These are phyloP conservation scores for Festucalex cinctus DNA, from an alignment of 2,113 vertebrate genomes.

Conservation along the genomic window DNA sequence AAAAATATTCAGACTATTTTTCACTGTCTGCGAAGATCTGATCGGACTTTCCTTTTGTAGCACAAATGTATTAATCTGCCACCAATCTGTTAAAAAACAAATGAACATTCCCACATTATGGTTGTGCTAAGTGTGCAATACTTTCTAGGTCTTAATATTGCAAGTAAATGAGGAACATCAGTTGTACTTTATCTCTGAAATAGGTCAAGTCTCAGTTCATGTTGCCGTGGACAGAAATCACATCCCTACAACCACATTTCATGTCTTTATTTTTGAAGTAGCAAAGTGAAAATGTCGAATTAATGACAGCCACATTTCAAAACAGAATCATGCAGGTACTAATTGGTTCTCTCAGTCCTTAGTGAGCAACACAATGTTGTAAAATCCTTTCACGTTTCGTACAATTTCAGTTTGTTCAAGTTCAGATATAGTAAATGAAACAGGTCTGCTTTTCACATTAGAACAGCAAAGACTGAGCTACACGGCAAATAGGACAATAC, in stretches of 20 bases:
- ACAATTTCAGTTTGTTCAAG: slow-evolving; percentile 3
- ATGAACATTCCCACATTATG: no score
- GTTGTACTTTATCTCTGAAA: no score
- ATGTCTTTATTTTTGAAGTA: slow-evolving; percentile 61
- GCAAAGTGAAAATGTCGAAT: slow-evolving; percentile 56
- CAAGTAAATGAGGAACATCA: no score
- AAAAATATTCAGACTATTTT: no score
- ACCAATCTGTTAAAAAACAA: no score
- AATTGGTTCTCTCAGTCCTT: background rate
- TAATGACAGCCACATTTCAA: slow-evolving; percentile 46
- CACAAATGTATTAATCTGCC: no score
- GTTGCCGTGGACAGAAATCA: background rate
- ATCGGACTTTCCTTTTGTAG: no score
- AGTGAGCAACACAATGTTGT: background rate
- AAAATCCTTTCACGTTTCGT: background rate
- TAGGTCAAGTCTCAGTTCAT: background rate
- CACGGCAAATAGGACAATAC: slow-evolving; percentile 41
- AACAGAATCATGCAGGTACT: slow-evolving; percentile 57
- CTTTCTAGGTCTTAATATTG: no score
- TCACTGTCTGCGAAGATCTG: no score
- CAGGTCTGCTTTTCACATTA: slow-evolving; percentile 7
- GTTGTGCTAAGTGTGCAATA: no score
- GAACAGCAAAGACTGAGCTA: slow-evolving; percentile 24
- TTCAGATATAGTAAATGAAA: background rate
- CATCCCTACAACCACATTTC: slow-evolving; percentile 12